phyloP scores from a whole-genome alignment of 1,140 invertebrate species.

The Cotesia vestalis region DNA sequence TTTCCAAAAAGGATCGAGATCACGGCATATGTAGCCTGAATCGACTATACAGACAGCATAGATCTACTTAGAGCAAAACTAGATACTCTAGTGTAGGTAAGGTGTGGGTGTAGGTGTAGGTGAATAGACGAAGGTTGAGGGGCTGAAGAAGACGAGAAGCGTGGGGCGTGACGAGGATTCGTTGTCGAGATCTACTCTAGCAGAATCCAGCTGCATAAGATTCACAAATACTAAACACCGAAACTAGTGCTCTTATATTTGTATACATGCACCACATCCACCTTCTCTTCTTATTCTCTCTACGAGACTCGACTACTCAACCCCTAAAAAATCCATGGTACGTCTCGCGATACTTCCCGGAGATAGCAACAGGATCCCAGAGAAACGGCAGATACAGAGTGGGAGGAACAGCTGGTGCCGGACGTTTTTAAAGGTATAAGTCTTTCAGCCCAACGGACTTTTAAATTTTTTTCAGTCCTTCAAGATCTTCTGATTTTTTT shows the following conservation, averaged over 20 bases:
- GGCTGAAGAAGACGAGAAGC: constrained; percentile 14
- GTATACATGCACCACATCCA: constrained; percentile 8
- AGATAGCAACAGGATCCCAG: constrained; percentile 39
- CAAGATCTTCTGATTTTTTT: background rate
- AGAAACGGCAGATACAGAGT: constrained; percentile 22
- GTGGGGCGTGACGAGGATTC: constrained; percentile 33
- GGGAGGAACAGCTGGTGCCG: constrained; percentile 40
- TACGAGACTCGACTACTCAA: constrained; percentile 16
- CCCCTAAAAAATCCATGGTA: constrained; percentile 29
- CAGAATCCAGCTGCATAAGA: constrained; percentile 34
- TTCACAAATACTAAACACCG: background rate
- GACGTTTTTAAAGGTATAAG: constrained; percentile 34
- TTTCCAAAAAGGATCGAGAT: background rate
- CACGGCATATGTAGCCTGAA: background rate
- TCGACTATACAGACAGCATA: too few species aligned
- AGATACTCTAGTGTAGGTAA: background rate
- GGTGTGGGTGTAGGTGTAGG: constrained; percentile 5
- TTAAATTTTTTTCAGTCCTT: constrained; percentile 26
- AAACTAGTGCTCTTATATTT: background rate
- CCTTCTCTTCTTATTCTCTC: constrained; percentile 4
- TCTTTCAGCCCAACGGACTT: constrained; percentile 33
- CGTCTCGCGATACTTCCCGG: constrained; percentile 30
- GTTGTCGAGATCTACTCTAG: constrained; percentile 28
- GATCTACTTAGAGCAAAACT: background rate
- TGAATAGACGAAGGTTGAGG: background rate